Conservation (phyloP, 2,888 invertebrate species). For the Trichopoda pennipes region DNA sequence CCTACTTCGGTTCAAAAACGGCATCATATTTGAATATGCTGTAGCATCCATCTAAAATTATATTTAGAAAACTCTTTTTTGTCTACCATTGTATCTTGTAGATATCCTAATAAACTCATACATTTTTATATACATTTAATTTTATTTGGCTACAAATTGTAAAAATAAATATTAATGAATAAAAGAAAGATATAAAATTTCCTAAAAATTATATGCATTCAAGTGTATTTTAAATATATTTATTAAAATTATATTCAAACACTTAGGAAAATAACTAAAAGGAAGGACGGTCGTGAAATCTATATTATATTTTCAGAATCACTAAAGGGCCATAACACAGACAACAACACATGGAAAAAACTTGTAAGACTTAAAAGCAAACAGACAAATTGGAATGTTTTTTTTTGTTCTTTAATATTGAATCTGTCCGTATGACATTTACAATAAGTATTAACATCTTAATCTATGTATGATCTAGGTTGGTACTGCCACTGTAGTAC, state of each 20-base stretch:
- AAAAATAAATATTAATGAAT: constrained; percentile 36
- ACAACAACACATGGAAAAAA: too few relatives aligned
- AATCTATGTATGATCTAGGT: too few relatives aligned
- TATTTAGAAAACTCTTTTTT: constrained; percentile 16
- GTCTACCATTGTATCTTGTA: constrained; percentile 21
- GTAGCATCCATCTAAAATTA: constrained; percentile 49
- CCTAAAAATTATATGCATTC: constrained; percentile 59
- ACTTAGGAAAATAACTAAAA: not conserved
- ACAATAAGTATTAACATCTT: too few relatives aligned
- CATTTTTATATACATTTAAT: not conserved
- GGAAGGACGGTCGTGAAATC: too few relatives aligned
- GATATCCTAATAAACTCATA: not conserved
- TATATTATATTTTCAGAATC: too few relatives aligned
- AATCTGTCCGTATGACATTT: too few relatives aligned
- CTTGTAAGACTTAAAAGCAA: too few relatives aligned
- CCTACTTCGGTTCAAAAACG: not conserved
- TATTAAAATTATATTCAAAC: not conserved
- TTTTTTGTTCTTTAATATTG: too few relatives aligned
- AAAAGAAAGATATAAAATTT: constrained; percentile 55
- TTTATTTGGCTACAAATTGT: not conserved
- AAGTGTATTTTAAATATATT: constrained; percentile 1
- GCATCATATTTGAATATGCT: constrained; percentile 30
- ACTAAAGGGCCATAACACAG: too few relatives aligned
- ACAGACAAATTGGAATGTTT: too few relatives aligned
- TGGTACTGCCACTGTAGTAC: too few relatives aligned